Evolutionary conservation across 2,888 invertebrate species (phyloP), one percentile per base, ranked within the genome.

Genomic region (Frankliniella fusca): DNA sequence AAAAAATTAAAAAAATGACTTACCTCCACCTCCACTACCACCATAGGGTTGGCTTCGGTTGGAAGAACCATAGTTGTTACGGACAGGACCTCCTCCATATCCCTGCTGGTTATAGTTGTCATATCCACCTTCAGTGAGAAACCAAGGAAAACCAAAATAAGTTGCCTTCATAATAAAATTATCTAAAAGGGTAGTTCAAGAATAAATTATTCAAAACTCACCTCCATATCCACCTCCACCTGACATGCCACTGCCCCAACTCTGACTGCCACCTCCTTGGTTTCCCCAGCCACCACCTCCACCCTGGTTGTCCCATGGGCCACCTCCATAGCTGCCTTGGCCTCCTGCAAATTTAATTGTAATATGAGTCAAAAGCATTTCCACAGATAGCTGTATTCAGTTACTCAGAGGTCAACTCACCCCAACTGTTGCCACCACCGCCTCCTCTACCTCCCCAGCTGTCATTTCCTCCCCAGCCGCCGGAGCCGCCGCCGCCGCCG

Each of bases 1-100:
- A n/a, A n/a, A n/a, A n/a, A n/a, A n/a, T n/a, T n/a, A n/a, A n/a
- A n/a, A 54, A 3, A 38, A 3, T 38, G 38, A 38, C 70, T 76
- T 27, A 76, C 70, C 23, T 20, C 70, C 70, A 70, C 70, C 70
- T 23, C 70, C 70, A 27, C 70, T 27, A 23, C 70, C 70, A 12
- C 70, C 70, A 27, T 76, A 76, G 27, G 70, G 70, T 76, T 76
- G 70, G 27, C 70, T 76, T 12, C 70, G n/a, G 70, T 76, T 76
- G 27, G 70, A 76, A 5, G 70, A 76, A 23, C 70, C 70, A 9
- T 76, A 76, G 70, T 76, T 76, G 70, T 23, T 76, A 8, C 70
- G 23, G 8, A 76, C 70, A 12, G 70, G 70, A 23, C 70, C 70
- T 8, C 70, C 70, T 1, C 70, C 70, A 10, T 76, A 76, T 23